phyloP scores from a whole-genome alignment of 2,888 invertebrate genomes.

The Hemaris fuciformis region DNA sequence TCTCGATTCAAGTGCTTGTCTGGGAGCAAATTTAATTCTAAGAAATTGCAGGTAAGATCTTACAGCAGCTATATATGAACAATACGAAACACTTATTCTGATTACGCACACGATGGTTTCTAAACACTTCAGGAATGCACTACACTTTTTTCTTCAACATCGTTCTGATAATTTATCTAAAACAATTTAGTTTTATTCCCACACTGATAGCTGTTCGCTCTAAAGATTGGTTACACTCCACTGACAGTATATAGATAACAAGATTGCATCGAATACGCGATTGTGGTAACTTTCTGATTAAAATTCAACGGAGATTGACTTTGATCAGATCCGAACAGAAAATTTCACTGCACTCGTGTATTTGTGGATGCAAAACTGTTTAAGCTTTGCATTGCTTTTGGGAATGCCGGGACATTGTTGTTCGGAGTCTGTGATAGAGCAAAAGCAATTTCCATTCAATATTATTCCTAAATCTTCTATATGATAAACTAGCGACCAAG shows the following conservation, averaged over 20 bases:
- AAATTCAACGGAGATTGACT: conserved; percentile 9
- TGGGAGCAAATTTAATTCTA: conserved; percentile 4
- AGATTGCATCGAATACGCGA: background rate
- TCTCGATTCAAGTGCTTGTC: background rate
- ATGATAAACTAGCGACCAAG: too few species aligned
- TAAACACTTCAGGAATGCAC: background rate
- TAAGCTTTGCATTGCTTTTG: conserved; percentile 1
- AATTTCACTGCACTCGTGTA: background rate
- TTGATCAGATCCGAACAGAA: background rate
- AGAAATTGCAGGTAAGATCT: background rate
- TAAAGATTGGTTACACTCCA: background rate
- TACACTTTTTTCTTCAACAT: background rate
- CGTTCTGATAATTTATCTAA: background rate
- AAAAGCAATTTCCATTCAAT: background rate
- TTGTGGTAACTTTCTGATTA: conserved; percentile 1
- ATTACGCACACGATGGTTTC: background rate
- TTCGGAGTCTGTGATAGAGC: background rate
- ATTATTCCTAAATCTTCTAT: background rate
- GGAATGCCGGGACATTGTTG: background rate
- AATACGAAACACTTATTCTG: background rate
- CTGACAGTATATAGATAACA: background rate
- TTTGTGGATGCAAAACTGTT: background rate
- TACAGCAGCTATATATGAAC: background rate
- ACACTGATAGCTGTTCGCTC: background rate
- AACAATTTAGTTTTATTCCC: background rate